Evolutionary conservation across 2,113 vertebrate species (phyloP).

Genomic region (Zosterops japonicus): DNA sequence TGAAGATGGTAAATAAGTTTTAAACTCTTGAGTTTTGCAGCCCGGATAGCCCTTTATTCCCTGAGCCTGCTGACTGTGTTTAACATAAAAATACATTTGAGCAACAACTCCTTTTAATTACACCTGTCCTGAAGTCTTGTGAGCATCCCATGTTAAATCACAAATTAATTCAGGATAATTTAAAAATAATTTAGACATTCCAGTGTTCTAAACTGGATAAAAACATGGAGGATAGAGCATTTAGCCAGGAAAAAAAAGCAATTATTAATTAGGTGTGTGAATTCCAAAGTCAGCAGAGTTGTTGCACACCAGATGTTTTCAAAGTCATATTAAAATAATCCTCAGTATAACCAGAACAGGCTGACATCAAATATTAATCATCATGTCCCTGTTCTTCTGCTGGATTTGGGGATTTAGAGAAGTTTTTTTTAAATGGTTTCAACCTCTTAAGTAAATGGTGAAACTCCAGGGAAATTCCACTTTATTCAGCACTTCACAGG

Average conservation of each 20-base stretch:
- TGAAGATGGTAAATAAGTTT: slow-evolving; percentile 41
- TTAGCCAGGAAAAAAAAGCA: background rate
- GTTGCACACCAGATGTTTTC: background rate
- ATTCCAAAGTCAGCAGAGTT: background rate
- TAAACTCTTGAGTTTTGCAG: background rate
- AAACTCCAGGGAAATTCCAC: background rate
- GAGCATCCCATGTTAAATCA: background rate
- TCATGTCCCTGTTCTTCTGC: background rate
- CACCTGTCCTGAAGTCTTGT: background rate
- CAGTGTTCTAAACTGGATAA: background rate
- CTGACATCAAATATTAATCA: background rate
- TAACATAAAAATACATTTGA: background rate
- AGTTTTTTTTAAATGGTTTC: background rate
- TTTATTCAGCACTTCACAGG: background rate
- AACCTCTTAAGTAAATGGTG: background rate
- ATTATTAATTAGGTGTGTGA: background rate
- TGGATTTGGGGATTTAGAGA: background rate
- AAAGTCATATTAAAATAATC: background rate
- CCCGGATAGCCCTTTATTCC: background rate
- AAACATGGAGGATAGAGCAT: background rate
- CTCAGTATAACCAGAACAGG: background rate
- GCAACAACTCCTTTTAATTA: background rate
- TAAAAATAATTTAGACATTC: background rate
- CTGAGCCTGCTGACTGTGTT: background rate
- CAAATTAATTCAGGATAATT: background rate